Conservation (phyloP, 2,113 vertebrate species). For the Notothenia coriiceps region DNA sequence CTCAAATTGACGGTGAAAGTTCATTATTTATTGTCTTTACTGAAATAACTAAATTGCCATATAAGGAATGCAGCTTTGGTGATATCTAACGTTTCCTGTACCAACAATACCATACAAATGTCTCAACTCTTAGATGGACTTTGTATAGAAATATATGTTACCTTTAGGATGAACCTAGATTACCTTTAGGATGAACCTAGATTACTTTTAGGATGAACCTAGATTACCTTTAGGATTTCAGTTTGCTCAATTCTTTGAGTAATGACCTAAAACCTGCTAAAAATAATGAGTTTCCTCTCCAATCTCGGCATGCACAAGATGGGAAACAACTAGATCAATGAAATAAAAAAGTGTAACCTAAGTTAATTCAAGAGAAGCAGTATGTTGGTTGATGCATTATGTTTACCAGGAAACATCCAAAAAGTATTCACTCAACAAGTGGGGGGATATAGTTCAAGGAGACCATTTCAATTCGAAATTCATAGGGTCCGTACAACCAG, state of each 20-base stretch:
- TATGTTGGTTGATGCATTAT: too few relatives aligned
- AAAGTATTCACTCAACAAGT: too few relatives aligned
- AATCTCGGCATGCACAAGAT: not conserved
- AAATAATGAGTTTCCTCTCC: not conserved
- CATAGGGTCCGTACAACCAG: too few relatives aligned
- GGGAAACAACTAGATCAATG: not conserved
- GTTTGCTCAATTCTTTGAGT: not conserved
- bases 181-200: too few relatives aligned
- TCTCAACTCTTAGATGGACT: not conserved
- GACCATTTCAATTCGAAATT: too few relatives aligned
- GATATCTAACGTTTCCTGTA: not conserved
- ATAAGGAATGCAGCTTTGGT: not conserved
- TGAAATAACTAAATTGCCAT: not conserved
- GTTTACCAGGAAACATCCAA: too few relatives aligned
- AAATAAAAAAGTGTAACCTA: too few relatives aligned
- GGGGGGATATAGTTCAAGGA: too few relatives aligned
- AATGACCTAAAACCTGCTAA: not conserved
- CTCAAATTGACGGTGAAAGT: not conserved
- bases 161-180: too few relatives aligned
- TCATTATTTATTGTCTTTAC: not conserved
- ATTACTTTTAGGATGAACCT: not conserved
- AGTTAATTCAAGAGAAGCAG: too few relatives aligned
- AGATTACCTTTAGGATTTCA: not conserved
- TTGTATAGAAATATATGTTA: not conserved
- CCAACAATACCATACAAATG: not conserved